Evolutionary conservation across 2,113 vertebrate genomes (phyloP).

Genomic region (Mustela nigripes): DNA sequence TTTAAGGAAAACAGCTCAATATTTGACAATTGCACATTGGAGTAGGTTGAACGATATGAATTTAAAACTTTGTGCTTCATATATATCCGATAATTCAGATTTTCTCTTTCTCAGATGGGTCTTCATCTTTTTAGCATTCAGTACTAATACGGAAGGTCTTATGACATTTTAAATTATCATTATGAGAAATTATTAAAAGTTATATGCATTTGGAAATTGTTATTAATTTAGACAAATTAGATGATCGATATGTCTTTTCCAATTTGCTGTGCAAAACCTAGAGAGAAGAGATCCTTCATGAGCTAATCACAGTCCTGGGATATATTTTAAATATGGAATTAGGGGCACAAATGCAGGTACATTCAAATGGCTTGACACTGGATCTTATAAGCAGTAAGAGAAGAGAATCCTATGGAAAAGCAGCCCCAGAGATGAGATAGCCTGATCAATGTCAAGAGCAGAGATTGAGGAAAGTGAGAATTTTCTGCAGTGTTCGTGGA

Average conservation of each 20-base stretch:
- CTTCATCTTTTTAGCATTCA: neutral
- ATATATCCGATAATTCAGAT: neutral
- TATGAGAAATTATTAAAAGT: neutral
- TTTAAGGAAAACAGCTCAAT: neutral
- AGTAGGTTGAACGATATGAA: neutral
- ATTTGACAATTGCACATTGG: neutral
- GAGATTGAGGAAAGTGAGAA: neutral
- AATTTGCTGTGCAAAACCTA: neutral
- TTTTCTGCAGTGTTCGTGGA: neutral
- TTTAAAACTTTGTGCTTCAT: neutral
- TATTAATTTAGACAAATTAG: constrained; percentile 24
- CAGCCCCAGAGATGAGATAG: rapidly evolving
- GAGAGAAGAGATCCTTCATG: neutral
- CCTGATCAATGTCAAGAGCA: neutral
- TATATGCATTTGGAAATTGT: neutral
- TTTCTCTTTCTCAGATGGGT: neutral
- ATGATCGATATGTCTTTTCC: neutral
- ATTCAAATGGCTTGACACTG: neutral
- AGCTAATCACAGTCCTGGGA: neutral
- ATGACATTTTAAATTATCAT: neutral
- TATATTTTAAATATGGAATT: neutral
- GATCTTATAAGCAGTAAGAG: neutral
- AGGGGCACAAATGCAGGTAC: neutral
- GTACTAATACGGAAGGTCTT: neutral
- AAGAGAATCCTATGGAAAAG: neutral